A percentile compares a stretch with the other conserved stretches of the same genome.
These are phyloP conservation scores for Platalea minor DNA, from an alignment of 2,797 vertebrate genomes.

Conservation along the genomic window DNA sequence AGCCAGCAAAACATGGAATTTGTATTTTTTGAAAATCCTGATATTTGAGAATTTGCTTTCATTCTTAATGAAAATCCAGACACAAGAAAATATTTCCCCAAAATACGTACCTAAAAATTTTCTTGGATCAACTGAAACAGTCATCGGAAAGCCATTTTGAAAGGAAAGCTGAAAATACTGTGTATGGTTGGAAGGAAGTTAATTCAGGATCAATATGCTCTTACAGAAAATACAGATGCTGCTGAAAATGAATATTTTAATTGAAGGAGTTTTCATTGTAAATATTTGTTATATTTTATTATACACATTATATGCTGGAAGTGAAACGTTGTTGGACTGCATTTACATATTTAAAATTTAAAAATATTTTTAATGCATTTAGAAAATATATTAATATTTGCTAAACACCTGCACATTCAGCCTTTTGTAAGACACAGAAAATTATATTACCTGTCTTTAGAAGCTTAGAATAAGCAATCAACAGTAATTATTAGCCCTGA, in stretches of 20 bases:
- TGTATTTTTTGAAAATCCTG: neutral
- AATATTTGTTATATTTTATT: neutral
- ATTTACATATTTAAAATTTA: neutral
- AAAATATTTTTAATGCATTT: neutral
- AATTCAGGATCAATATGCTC: neutral
- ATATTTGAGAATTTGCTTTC: neutral
- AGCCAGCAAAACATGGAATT: neutral
- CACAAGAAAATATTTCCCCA: neutral
- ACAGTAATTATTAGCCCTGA: neutral
- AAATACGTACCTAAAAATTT: neutral
- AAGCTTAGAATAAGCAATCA: neutral
- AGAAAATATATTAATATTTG: neutral
- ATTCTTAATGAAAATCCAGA: neutral
- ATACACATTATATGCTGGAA: neutral
- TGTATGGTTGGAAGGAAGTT: neutral
- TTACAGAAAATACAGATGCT: neutral
- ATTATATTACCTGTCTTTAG: neutral
- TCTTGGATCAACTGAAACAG: neutral
- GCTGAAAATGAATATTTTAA: neutral
- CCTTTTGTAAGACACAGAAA: neutral
- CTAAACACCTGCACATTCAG: neutral
- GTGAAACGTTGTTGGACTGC: neutral
- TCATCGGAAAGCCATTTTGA: neutral
- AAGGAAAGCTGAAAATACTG: neutral
- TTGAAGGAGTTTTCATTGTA: neutral